A percentile compares a stretch with the other conserved stretches of the same genome.
Conservation (phyloP, 2,888 invertebrate species). For the Dysmachus trigonus region DNA sequence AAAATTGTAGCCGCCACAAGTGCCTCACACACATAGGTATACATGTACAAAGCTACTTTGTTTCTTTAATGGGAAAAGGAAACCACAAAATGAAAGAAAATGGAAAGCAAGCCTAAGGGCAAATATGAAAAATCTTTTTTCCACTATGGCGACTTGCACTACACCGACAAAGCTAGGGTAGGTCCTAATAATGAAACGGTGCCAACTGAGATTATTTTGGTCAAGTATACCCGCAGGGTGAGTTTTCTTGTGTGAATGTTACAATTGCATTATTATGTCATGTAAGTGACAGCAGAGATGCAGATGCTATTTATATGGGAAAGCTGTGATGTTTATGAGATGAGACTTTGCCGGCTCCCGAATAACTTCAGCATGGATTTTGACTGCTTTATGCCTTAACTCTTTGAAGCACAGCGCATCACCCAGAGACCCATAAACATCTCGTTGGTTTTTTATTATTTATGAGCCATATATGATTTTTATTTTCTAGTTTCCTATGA, state of each 20-base stretch:
- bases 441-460: no score
- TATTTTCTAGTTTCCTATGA: no score
- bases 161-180: not conserved
- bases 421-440: no score
- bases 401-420: no score
- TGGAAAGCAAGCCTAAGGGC: not conserved
- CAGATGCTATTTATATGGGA: slow-evolving; percentile 1
- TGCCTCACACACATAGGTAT: not conserved
- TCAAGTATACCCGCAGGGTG: slow-evolving; percentile 10
- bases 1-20: not conserved
- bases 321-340: not conserved
- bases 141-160: not conserved
- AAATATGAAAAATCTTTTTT: slow-evolving; percentile 15
- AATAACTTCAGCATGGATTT: not conserved
- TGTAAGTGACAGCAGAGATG: not conserved
- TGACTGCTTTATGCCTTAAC: not conserved
- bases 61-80: slow-evolving; percentile 25
- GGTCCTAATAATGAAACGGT: slow-evolving; percentile 10
- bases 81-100: slow-evolving; percentile 28
- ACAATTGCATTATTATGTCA: slow-evolving; percentile 27
- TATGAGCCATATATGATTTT: no score
- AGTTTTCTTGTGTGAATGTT: not conserved
- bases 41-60: not conserved
- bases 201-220: slow-evolving; percentile 20
- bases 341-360: not conserved